Evolutionary conservation across 1,140 invertebrate species (phyloP).

Genomic region (Lordiphosa collinella): DNA sequence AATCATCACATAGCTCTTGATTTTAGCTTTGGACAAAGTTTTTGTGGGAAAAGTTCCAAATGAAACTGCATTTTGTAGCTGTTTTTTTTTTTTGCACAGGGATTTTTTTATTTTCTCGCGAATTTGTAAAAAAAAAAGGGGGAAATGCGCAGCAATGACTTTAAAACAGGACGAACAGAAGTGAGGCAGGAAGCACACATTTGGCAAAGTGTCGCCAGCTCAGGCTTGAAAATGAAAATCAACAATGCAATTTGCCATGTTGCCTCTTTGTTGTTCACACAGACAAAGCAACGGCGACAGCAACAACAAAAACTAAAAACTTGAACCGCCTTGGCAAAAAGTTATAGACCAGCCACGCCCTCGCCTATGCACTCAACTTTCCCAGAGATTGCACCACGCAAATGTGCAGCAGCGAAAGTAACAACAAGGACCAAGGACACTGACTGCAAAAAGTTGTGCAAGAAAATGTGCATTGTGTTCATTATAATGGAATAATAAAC

Average conservation of each 20-base stretch:
- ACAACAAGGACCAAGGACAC: slow-evolving; percentile 47
- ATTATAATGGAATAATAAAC: slow-evolving; percentile 76
- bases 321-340: slow-evolving; percentile 51
- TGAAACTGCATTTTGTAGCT: slow-evolving; percentile 69
- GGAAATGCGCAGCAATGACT: slow-evolving; percentile 66
- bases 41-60: slow-evolving; percentile 57
- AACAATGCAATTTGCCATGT: slow-evolving; percentile 74
- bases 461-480: slow-evolving; percentile 69
- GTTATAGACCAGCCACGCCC: slow-evolving; percentile 33
- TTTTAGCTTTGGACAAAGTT: slow-evolving; percentile 14
- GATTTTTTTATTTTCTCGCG: slow-evolving; percentile 26
- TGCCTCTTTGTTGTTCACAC: slow-evolving; percentile 37
- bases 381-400: slow-evolving; percentile 58
- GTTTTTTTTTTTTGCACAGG: slow-evolving; percentile 3
- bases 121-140: slow-evolving; percentile 46
- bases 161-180: slow-evolving; percentile 19
- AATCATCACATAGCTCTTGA: slow-evolving; percentile 21
- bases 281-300: slow-evolving; percentile 6
- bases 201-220: slow-evolving; percentile 63
- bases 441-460: slow-evolving; percentile 47
- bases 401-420: slow-evolving; percentile 64
- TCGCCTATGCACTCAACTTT: slow-evolving; percentile 19
- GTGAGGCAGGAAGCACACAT: slow-evolving; percentile 34
- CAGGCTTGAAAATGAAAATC: slow-evolving; percentile 77
- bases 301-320: slow-evolving; percentile 43